Base-by-base conservation (phyloP, 1,140 invertebrate genomes). In the Drosophila melanica region DNA sequence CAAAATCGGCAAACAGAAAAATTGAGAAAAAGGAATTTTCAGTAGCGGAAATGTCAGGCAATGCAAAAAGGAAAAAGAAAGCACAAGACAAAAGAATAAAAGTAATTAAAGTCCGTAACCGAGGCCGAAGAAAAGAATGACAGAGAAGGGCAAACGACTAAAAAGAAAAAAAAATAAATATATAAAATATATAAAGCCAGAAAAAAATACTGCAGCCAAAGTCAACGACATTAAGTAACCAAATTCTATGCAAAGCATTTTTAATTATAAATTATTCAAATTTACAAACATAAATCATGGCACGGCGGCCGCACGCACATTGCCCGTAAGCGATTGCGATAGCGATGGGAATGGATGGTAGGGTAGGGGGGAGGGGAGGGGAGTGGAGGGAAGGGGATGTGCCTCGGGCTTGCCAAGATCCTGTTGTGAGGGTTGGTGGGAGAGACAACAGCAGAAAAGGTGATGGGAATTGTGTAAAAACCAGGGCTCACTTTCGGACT, bases 221-320 rank as follows among this genome's bases (percentile, higher is more conserved):
- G 58, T 64, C 66, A 80, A 89, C 76, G 80, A 89, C 80, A 90
- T 76, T 84, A 80, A 82, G 85, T 89, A 89, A 89, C 85, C 77
- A 73, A 89, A 89, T 79, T 89, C 79, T 82, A 84, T 74, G 84
- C 64, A 70, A 68, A 73, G 70, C 80, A 77, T 89, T 89, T 87
- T 89, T 89, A 89, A 89, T 89, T 89, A 89, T 89, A 89, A 89
- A 89, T 89, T 89, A 89, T 89, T 89, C 85, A 89, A 89, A 89
- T 89, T 89, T 73, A 77, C 64, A 74, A 80, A 84, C 84, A 89
- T 89, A 89, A 89, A 89, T 89, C 84, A 89, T 89, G 70, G 41
- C 69, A 54, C 42, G 55, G 55, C 42, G 35, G 44, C 37, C 67
- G 84, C 84, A 89, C 77, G 84, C 84, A 82, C 76, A 71, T 48